Evolutionary conservation across 2,797 vertebrate genomes (phyloP), one percentile per base, ranked within the genome.

Genomic region (Schizothorax lantsangensis): DNA sequence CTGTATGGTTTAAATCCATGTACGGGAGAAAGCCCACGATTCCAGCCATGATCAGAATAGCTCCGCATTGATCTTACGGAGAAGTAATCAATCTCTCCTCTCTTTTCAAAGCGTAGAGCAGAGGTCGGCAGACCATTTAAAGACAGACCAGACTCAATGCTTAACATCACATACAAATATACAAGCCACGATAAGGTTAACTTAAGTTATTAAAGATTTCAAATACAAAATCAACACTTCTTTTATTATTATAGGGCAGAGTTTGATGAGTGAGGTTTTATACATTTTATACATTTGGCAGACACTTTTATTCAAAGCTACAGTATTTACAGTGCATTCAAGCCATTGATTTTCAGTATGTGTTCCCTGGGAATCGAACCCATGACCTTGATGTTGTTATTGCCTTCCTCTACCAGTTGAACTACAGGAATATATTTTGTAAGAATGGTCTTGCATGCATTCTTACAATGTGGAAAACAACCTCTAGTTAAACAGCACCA

Each of bases 11-110:
- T 79, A 90, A 57, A 69, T 73, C 77, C 6, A 14, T 26, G 43
- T 43, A 43, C 26, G 11, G 45, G 62, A 74, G 91, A 90, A 80
- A 86, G 92, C 86, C 92, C 92, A 91, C 84, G 90, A 91, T 91
- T 92, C 91, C 89, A 91, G 80, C 89, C 92, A 92, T 90, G 92
- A 93, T 95, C 91, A 92, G 93, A 94, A 95, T 93, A 95, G 94
- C 88, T 79, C 81, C 52, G 26, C 90, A 94, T 95, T 94, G 94
- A 95, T 95, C 92, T 88, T 47, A 66, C 57, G 15, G 36, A 84
- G 81, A 88, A 72, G 49, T 84, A 78, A 87, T 85, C 89, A 79
- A 84, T 86, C 80, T 81, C 45, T 17, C 80, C 77, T 83, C 40
- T 88, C 79, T 84, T 49, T 54, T 89, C 71, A 73, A 84, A 81